Evolutionary conservation across 37 sponge, comb jelly and placozoan species (phyloP), one percentile per base, ranked within the genome.

Genomic region (Chondrosia reniformis): DNA sequence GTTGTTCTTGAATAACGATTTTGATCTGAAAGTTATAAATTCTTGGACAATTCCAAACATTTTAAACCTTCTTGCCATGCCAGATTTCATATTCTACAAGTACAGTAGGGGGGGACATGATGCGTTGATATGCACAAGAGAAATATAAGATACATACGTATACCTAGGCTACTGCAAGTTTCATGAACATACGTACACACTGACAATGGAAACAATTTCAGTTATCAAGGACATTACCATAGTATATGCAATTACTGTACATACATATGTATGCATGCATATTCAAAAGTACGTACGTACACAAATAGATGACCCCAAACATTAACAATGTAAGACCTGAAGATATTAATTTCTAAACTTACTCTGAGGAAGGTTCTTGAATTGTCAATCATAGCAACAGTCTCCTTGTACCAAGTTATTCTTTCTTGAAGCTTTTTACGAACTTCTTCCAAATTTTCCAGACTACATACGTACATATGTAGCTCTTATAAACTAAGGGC

Each of bases 1-100:
- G 83, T 88, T 63, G 65, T 79, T 55, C 31, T 85, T 78, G 84
- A 97, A 97, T 80, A 71, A 85, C 31, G 81, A n/a, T 36, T 56
- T 61, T 0, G 84, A 76, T 13, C 97, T 42, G n/a, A 57, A 28
- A 21, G 85, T 75, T 15, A 88, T 91, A 55, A 77, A 52, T 22
- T 89, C 82, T 65, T 81, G 79, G 3, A 95, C 72, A 21, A 24
- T 69, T 15, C 6, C n/a, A 31, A 69, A 40, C n/a, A 39, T 39
- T 0, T 40, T 38, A 24, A 43, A 69, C 43, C 72, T 69, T 3
- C 39, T 69, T 28, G n/a, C 27, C 58, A 56, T 56, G 2, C 58
- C 58, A 3, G 2, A 28, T 28, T 56, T 56, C 2, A 28, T 56
- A 2, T 28, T 56, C 58, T 56, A 28, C 7, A 49, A 12, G 17